Conservation (phyloP, 2,888 invertebrate species). For the Zygaena filipendulae region DNA sequence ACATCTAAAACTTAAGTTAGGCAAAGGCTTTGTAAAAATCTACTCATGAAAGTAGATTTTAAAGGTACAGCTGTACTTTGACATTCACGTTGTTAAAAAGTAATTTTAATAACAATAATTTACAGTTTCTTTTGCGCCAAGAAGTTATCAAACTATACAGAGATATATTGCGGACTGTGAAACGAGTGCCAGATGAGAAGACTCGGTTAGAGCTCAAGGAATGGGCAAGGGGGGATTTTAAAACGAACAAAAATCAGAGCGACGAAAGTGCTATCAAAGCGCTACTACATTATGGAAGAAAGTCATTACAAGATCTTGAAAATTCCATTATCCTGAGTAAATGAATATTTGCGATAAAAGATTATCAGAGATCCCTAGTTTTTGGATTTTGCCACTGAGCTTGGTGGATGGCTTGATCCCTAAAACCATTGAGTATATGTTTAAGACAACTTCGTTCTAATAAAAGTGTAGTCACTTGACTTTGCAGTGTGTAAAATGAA, state of each 20-base stretch:
- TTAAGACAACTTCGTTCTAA: no score
- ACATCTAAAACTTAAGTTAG: neutral
- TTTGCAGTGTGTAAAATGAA: no score
- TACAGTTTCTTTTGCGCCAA: slow-evolving; percentile 82
- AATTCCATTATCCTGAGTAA: slow-evolving; percentile 72
- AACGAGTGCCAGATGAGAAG: slow-evolving; percentile 71
- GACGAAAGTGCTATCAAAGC: slow-evolving; percentile 81
- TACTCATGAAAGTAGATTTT: no score
- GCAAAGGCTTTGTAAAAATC: no score
- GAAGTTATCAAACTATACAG: slow-evolving; percentile 82
- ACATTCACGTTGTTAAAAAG: no score
- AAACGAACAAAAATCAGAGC: slow-evolving; percentile 73
- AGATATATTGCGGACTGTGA: slow-evolving; percentile 75
- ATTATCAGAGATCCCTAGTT: no score
- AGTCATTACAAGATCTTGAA: slow-evolving; percentile 75
- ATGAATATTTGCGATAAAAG: slow-evolving; percentile 12
- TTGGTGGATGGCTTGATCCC: no score
- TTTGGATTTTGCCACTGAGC: no score
- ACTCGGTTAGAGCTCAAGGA: slow-evolving; percentile 73
- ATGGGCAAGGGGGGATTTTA: slow-evolving; percentile 82
- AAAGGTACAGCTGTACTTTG: no score
- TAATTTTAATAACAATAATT: slow-evolving; percentile 17
- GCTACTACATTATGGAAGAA: slow-evolving; percentile 75
- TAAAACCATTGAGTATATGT: no score
- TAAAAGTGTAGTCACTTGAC: no score